These are phyloP conservation scores for Protobothrops mucrosquamatus DNA, from an alignment of 2,113 vertebrate genomes.

Conservation along the genomic window DNA sequence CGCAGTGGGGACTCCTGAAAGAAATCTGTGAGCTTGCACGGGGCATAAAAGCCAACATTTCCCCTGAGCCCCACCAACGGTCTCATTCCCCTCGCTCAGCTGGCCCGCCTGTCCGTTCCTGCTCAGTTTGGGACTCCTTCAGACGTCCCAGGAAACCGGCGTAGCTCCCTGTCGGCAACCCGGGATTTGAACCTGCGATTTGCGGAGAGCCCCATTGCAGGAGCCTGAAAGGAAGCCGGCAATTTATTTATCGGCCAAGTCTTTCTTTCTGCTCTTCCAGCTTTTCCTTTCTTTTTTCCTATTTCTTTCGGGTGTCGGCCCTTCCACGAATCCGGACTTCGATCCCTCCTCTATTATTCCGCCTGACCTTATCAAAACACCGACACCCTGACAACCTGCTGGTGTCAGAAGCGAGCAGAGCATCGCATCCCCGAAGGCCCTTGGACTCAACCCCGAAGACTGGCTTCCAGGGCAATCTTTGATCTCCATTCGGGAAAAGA, in stretches of 20 bases:
- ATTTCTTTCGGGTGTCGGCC: conserved; percentile 63
- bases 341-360: conserved; percentile 60
- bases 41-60: background rate
- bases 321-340: conserved; percentile 62
- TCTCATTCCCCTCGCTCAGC: conserved; percentile 16
- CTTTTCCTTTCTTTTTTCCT: conserved; percentile 15
- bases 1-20: background rate
- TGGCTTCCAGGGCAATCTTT: conserved; percentile 67
- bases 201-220: conserved; percentile 19
- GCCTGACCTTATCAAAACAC: conserved; percentile 70
- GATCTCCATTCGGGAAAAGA: conserved; percentile 67
- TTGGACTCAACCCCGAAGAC: conserved; percentile 54
- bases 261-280: conserved; percentile 53
- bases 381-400: conserved; percentile 67
- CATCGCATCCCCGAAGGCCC: conserved; percentile 47
- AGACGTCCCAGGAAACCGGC: background rate
- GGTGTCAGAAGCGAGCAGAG: conserved; percentile 69
- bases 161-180: background rate
- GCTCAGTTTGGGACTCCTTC: background rate
- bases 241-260: conserved; percentile 54
- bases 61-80: rapidly evolving
- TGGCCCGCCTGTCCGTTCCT: background rate
- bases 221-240: conserved; percentile 55
- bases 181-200: conserved; percentile 8
- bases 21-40: background rate